Percentiles rank a stretch among this genome's conserved stretches.
These are phyloP conservation scores for Mythimna ferrago DNA, from an alignment of 2,888 invertebrate species.

Conservation along the genomic window DNA sequence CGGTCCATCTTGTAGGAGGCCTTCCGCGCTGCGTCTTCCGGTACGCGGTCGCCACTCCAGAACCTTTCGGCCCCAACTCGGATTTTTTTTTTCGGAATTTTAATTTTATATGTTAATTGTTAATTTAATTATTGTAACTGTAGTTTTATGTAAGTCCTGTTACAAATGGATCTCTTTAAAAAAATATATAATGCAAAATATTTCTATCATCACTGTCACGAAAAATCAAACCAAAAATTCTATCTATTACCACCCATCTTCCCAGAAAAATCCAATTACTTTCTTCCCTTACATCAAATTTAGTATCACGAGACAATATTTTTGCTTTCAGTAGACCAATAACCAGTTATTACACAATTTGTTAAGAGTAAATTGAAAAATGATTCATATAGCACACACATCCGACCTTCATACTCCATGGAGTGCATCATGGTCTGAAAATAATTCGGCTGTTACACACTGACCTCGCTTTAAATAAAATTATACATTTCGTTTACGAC, in stretches of 20 bases:
- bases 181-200: neutral
- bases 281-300: neutral
- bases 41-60: too few relatives aligned
- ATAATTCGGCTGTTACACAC: constrained; percentile 75
- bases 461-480: constrained; percentile 75
- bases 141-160: neutral
- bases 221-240: neutral
- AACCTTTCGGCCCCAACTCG: too few relatives aligned
- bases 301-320: neutral
- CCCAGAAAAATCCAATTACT: constrained; percentile 19
- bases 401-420: constrained; percentile 73
- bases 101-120: too few relatives aligned
- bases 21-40: too few relatives aligned
- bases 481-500: constrained; percentile 75
- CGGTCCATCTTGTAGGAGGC: too few relatives aligned
- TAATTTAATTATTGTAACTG: too few relatives aligned
- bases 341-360: constrained; percentile 44
- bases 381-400: constrained; percentile 73
- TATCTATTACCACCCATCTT: neutral
- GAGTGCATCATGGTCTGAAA: constrained; percentile 83
- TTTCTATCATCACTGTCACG: neutral
- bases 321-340: constrained; percentile 6
- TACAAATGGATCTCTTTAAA: too few relatives aligned
- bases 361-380: constrained; percentile 67
- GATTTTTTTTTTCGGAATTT: too few relatives aligned